phyloP scores from a whole-genome alignment of 2,113 vertebrate species.

The Thymallus thymallus region DNA sequence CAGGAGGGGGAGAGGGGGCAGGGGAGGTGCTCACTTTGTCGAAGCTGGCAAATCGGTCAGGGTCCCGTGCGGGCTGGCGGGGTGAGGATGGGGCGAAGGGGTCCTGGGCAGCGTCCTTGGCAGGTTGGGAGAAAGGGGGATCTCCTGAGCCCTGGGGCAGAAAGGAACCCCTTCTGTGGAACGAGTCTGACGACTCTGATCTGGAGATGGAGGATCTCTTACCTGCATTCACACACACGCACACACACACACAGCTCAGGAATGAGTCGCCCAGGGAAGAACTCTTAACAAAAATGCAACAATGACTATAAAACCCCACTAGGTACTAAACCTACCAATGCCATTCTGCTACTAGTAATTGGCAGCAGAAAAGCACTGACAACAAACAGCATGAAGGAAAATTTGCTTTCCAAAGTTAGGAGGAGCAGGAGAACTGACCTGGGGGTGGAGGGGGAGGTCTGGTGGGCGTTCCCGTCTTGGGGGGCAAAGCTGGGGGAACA shows the following conservation, averaged over 20 bases:
- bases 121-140: slow-evolving; percentile 80
- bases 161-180: slow-evolving; percentile 88
- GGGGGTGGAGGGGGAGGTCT: slow-evolving; percentile 93
- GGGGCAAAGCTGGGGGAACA: slow-evolving; percentile 91
- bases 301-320: too few relatives aligned
- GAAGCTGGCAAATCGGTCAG: slow-evolving; percentile 94
- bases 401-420: neutral
- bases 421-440: slow-evolving; percentile 71
- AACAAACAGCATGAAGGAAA: too few relatives aligned
- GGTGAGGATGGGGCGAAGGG: slow-evolving; percentile 87
- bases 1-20: slow-evolving; percentile 64
- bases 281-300: too few relatives aligned
- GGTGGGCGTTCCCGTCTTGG: slow-evolving; percentile 93
- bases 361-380: too few relatives aligned
- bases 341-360: too few relatives aligned
- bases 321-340: too few relatives aligned
- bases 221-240: slow-evolving; percentile 72
- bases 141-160: slow-evolving; percentile 82
- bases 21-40: slow-evolving; percentile 94
- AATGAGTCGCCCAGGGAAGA: too few relatives aligned
- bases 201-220: slow-evolving; percentile 86
- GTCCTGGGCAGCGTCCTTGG: slow-evolving; percentile 86
- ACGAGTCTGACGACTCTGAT: slow-evolving; percentile 91
- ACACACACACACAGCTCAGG: slow-evolving; percentile 40
- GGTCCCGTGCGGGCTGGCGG: slow-evolving; percentile 82